Conservation (phyloP, 2,888 invertebrate species). For the Dynastes hyllus region DNA sequence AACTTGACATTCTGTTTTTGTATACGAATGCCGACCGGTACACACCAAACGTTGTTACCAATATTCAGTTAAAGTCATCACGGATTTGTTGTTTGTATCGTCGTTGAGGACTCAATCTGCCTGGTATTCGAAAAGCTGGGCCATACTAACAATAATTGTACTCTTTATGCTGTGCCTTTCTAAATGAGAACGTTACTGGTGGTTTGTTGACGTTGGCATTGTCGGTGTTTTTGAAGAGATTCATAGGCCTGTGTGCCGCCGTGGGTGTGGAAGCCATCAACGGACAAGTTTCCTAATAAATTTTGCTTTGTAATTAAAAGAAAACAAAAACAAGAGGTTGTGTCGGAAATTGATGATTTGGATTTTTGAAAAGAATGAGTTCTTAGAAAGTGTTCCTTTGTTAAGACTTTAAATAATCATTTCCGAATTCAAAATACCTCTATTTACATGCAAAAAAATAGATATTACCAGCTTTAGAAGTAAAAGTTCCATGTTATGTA, state of each 20-base stretch:
- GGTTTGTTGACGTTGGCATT: conserved; percentile 22
- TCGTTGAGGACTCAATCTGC: conserved; percentile 26
- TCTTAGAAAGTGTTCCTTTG: no score
- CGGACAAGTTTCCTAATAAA: conserved; percentile 23
- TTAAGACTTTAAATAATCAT: no score
- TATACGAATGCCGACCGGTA: conserved; percentile 49
- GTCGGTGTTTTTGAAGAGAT: conserved; percentile 36
- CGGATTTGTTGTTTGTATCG: conserved; percentile 15
- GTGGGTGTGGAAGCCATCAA: conserved; percentile 37
- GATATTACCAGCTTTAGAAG: no score
- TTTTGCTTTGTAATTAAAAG: conserved; percentile 37
- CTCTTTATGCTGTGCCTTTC: conserved; percentile 7
- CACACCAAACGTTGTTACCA: conserved; percentile 54
- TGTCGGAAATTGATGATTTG: conserved; percentile 12
- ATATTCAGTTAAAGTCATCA: conserved; percentile 49
- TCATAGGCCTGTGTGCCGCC: neutral
- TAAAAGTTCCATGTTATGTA: no score
- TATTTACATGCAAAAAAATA: no score
- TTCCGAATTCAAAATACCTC: no score
- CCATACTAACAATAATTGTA: conserved; percentile 16
- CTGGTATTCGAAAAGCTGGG: no score
- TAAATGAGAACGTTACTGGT: conserved; percentile 37
- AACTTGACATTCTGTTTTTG: conserved; percentile 53
- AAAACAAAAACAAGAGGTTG: conserved; percentile 31
- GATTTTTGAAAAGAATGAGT: no score